These are phyloP conservation scores for Aldabrachelys gigantea DNA, from an alignment of 2,113 vertebrate species.

Conservation along the genomic window DNA sequence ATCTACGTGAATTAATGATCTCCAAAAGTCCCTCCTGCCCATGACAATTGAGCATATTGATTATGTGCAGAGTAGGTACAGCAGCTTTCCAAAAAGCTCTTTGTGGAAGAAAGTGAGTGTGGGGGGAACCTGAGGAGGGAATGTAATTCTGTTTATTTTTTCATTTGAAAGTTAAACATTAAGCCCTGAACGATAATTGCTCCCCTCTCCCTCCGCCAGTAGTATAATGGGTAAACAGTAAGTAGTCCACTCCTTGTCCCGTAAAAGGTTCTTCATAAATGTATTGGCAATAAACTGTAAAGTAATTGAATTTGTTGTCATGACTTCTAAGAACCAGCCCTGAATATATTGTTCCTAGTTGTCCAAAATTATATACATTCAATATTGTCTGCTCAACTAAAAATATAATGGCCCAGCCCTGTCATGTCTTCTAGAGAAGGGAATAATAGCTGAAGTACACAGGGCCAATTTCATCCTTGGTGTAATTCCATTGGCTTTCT, in stretches of 20 bases:
- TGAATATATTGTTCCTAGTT: slow-evolving; percentile 54
- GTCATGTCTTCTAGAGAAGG: slow-evolving; percentile 16
- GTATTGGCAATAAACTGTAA: slow-evolving; percentile 50
- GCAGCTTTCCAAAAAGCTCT: slow-evolving; percentile 29
- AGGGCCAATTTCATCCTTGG: background rate
- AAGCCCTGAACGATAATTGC: slow-evolving; percentile 35
- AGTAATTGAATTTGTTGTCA: slow-evolving; percentile 54
- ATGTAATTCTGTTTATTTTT: slow-evolving; percentile 59
- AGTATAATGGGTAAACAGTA: background rate
- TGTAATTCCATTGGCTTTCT: slow-evolving; percentile 11
- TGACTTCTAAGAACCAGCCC: slow-evolving; percentile 66
- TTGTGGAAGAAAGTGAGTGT: slow-evolving; percentile 11
- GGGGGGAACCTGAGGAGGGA: background rate
- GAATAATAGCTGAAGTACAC: background rate
- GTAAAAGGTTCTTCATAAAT: slow-evolving; percentile 46
- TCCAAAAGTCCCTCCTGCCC: slow-evolving; percentile 59
- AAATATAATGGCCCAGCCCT: slow-evolving; percentile 17
- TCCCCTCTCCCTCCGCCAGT: background rate
- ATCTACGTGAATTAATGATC: slow-evolving; percentile 55
- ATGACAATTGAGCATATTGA: slow-evolving; percentile 44
- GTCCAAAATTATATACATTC: slow-evolving; percentile 64
- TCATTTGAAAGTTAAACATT: slow-evolving; percentile 39
- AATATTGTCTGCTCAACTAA: slow-evolving; percentile 43
- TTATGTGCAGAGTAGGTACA: slow-evolving; percentile 23
- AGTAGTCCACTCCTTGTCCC: slow-evolving; percentile 31